Evolutionary conservation across 2,113 vertebrate genomes (phyloP).

Genomic region (Eurystomus gularis): DNA sequence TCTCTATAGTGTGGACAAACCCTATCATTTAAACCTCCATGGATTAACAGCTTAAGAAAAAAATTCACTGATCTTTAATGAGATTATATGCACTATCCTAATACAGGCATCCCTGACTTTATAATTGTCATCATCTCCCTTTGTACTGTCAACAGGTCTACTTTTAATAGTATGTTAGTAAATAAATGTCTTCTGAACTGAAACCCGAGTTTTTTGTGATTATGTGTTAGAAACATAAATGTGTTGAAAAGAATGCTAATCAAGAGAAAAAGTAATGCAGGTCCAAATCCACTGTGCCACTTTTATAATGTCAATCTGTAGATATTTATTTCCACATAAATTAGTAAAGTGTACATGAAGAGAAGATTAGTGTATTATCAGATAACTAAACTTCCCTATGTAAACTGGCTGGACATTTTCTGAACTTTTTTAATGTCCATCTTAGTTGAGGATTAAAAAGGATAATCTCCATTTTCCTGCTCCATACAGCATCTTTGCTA

Average conservation of each 20-base stretch:
- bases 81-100: background rate
- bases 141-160: background rate
- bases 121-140: background rate
- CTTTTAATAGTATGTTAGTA: background rate
- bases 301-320: background rate
- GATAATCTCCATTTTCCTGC: background rate
- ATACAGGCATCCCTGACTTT: background rate
- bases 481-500: background rate
- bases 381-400: background rate
- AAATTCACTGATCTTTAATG: background rate
- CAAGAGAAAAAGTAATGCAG: background rate
- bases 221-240: background rate
- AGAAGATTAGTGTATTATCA: background rate
- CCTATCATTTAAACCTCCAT: background rate
- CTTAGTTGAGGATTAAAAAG: background rate
- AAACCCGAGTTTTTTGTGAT: background rate
- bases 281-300: background rate
- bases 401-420: background rate
- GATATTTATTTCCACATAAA: background rate
- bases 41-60: background rate
- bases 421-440: background rate
- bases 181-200: background rate
- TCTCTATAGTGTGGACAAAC: background rate
- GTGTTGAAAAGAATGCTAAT: background rate
- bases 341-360: background rate